Evolutionary conservation across 2,797 vertebrate genomes (phyloP).

Genomic region (Esox masquinongy): DNA sequence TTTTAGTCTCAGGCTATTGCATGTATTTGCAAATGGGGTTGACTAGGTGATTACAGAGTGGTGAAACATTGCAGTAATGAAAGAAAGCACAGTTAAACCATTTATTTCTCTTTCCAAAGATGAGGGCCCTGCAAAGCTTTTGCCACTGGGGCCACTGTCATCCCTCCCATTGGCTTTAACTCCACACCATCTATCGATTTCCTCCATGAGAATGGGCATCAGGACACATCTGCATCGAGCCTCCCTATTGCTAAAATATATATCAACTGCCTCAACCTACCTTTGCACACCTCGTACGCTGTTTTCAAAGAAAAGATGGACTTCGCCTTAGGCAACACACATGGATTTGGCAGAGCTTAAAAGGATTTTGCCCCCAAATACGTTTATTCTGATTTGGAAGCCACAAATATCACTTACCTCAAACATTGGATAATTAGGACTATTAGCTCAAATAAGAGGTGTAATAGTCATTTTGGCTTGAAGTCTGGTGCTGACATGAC

Average conservation of each 20-base stretch:
- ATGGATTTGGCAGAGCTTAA: conserved; percentile 27
- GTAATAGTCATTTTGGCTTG: no score
- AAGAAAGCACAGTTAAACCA: not conserved
- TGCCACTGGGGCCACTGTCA: conserved; percentile 25
- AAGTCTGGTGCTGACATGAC: no score
- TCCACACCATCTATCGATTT: conserved; percentile 17
- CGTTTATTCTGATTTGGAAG: no score
- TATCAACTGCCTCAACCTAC: conserved; percentile 28
- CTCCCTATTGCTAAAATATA: conserved; percentile 34
- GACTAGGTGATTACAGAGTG: not conserved
- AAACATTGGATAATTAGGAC: no score
- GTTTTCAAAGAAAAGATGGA: conserved; percentile 26
- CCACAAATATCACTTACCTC: no score
- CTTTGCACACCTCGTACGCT: conserved; percentile 13
- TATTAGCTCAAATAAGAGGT: no score
- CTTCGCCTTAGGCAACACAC: conserved; percentile 28
- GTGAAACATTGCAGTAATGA: not conserved
- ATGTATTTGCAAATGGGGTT: not conserved
- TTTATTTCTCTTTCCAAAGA: not conserved
- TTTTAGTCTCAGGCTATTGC: not conserved
- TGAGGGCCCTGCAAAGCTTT: conserved; percentile 11
- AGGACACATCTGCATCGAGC: conserved; percentile 4
- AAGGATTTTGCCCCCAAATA: no score
- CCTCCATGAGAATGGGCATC: not conserved
- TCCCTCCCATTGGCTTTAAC: conserved; percentile 26